Evolutionary conservation across 37 sponge, comb jelly and placozoan genomes (phyloP).

Genomic region (Bolinopsis microptera): DNA sequence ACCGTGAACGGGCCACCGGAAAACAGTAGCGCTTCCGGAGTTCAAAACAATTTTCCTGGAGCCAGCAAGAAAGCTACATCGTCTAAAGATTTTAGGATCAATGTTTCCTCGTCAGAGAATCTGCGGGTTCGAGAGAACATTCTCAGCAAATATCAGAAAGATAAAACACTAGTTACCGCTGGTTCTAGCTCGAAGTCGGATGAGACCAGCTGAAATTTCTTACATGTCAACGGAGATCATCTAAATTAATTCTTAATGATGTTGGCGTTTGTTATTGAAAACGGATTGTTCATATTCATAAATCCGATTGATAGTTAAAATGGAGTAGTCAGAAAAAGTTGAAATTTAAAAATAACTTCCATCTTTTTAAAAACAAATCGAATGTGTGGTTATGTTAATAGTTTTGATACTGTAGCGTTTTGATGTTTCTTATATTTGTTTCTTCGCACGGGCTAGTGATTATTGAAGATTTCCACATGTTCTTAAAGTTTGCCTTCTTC

Average conservation of each 20-base stretch:
- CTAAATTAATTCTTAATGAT: not conserved
- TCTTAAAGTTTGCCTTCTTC: too few species aligned
- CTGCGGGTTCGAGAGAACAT: not conserved
- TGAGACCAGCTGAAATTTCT: not conserved
- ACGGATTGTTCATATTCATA: too few species aligned
- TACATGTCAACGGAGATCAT: not conserved
- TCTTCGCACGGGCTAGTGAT: too few species aligned
- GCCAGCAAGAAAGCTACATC: not conserved
- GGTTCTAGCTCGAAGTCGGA: not conserved
- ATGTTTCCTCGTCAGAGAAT: not conserved
- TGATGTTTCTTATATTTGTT: too few species aligned
- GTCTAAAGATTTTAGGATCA: not conserved
- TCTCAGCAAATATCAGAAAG: slow-evolving; percentile 31
- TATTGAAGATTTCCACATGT: too few species aligned
- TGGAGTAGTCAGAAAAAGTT: too few species aligned
- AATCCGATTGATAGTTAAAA: too few species aligned
- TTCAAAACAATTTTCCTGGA: not conserved
- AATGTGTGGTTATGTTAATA: too few species aligned
- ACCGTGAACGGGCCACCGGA: not conserved
- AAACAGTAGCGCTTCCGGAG: not conserved
- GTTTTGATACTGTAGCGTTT: too few species aligned
- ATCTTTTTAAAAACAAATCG: too few species aligned
- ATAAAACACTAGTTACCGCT: not conserved
- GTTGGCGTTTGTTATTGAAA: too few species aligned
- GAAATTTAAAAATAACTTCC: too few species aligned